Evolutionary conservation across 2,113 vertebrate genomes (phyloP).

Genomic region (Hippocampus guttulatus): DNA sequence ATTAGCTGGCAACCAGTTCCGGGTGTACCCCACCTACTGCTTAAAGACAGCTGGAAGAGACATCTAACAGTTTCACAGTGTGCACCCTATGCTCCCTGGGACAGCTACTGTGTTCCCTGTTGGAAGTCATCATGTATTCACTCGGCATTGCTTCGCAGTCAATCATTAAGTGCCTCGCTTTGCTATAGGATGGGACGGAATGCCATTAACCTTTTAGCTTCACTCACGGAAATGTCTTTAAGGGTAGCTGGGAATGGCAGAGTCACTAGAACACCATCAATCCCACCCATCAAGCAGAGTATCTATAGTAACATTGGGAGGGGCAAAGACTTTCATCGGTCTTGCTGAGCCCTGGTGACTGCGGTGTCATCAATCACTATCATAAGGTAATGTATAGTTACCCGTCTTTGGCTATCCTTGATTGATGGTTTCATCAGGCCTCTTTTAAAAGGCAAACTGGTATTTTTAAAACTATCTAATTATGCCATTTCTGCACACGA

Average conservation of each 20-base stretch:
- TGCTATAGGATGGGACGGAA: not conserved
- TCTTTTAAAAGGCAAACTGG: constrained; percentile 3
- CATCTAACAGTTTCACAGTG: not conserved
- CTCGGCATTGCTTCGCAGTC: constrained; percentile 6
- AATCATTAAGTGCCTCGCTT: constrained; percentile 12
- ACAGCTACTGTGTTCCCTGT: not conserved
- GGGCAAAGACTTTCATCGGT: not conserved
- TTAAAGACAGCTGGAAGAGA: not conserved
- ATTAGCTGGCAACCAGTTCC: no score
- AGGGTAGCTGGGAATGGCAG: not conserved
- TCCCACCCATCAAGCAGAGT: constrained; percentile 33
- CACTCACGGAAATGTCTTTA: constrained; percentile 20
- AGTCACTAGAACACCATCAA: constrained; percentile 9
- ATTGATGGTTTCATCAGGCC: constrained; percentile 4
- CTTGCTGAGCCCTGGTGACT: constrained; percentile 2
- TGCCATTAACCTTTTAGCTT: constrained; percentile 4
- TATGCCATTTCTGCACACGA: not conserved
- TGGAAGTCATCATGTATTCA: constrained; percentile 26
- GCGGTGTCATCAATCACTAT: constrained; percentile 27
- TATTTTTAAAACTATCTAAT: constrained; percentile 6
- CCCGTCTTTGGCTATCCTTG: not conserved
- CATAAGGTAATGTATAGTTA: not conserved
- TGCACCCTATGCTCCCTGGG: constrained; percentile 1
- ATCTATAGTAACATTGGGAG: constrained; percentile 20
- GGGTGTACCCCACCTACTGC: no score